These are phyloP conservation scores for Bombylius major DNA, from an alignment of 2,888 invertebrate genomes.

Conservation along the genomic window DNA sequence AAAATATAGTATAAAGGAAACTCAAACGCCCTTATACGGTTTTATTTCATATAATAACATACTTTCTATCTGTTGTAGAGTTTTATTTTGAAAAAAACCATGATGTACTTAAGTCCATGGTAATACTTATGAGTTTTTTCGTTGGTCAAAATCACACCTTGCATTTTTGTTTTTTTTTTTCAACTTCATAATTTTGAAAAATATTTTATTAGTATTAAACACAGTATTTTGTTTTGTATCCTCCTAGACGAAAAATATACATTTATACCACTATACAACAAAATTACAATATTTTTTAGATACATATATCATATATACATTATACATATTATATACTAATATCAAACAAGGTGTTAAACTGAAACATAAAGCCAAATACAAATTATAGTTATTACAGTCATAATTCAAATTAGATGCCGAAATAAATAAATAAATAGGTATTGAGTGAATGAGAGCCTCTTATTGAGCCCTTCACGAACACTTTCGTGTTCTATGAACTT, in stretches of 20 bases:
- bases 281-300: not conserved
- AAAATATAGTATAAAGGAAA: too few relatives aligned
- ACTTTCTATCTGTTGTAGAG: conserved; percentile 1
- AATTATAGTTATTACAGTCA: conserved; percentile 12
- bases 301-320: not conserved
- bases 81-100: too few relatives aligned
- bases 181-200: too few relatives aligned
- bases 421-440: conserved; percentile 7
- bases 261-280: too few relatives aligned
- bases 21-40: conserved; percentile 2
- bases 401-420: conserved; percentile 13
- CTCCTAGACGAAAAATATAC: too few relatives aligned
- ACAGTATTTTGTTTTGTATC: too few relatives aligned
- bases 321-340: not conserved
- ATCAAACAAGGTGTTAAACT: conserved; percentile 12
- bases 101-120: too few relatives aligned
- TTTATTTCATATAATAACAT: conserved; percentile 10
- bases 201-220: too few relatives aligned
- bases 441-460: not conserved
- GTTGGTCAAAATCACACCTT: too few relatives aligned
- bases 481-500: not conserved
- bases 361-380: conserved; percentile 12
- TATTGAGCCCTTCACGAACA: not conserved
- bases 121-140: too few relatives aligned
- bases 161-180: too few relatives aligned